Base-by-base conservation (phyloP, 2,888 invertebrate genomes). In the Thumatha senex region DNA sequence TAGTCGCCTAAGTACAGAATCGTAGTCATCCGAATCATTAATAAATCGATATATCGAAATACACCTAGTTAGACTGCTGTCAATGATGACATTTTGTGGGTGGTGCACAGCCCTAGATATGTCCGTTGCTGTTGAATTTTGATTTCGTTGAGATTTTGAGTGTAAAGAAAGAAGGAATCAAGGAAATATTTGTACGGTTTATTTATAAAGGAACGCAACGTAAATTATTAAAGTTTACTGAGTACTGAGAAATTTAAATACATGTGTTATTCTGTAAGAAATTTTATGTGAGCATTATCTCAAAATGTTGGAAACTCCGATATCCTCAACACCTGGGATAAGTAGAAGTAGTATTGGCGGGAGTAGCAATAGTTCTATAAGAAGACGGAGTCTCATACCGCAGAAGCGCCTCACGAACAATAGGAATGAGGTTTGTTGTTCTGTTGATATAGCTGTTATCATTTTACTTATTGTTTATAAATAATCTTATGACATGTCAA, bases 311-410 rank as follows among this genome's bases (percentile, higher is more conserved):
- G 88, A 87, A 61, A 84, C 73, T 61, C 80, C 84, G 11, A 78
- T 87, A 67, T 76, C 78, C 36, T 83, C 83, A 14, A 86, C 82
- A 41, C 78, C 86, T 39, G 77, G 70, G 15, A 54, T 83, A 46
- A 54, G 74, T 39, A 78, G 85, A 53, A 48, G 75, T 40, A 86
- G 89, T 74, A 57, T 84, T 84, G 85, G 86, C 85, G 89, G 87
- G 80, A 88, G 82, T 52, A 75, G 74, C 54, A 85, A 67, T 50
- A 79, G 72, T 67, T 77, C 86, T 15, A 74, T 83, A 39, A 71
- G 70, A 56, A 79, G 87, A 52, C 75, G 89, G 51, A 89, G 85
- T 75, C 78, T 89, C 13, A 77, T 87, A 46, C 80, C 84, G 0
- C 80, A 84, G 53, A 71, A 56, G 45, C 71, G 77, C 40, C 66